Conservation (phyloP, 2,888 invertebrate genomes). For the Drosophila mercatorum region DNA sequence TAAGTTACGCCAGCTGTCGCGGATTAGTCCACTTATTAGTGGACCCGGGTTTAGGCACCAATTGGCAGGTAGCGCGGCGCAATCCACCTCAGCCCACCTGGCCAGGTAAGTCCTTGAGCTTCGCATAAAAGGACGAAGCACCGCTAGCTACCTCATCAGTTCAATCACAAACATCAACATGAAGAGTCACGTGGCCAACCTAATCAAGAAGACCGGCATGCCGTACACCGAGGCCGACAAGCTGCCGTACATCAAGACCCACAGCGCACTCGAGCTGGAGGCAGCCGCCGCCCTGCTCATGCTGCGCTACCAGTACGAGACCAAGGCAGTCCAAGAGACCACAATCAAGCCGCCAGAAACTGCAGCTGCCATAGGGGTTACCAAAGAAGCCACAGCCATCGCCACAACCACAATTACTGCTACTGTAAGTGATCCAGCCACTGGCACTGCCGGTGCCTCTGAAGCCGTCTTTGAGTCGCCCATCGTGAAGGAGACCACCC, state of each 20-base stretch:
- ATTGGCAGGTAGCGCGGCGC: constrained; percentile 56
- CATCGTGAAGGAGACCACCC: constrained; percentile 49
- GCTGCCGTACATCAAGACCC: not conserved
- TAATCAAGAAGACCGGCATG: not conserved
- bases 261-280: constrained; percentile 56
- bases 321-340: constrained; percentile 2
- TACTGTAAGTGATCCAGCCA: no score
- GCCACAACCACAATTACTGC: not conserved
- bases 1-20: constrained; percentile 40
- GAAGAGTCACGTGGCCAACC: constrained; percentile 39
- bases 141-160: constrained; percentile 39
- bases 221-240: not conserved
- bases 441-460: not conserved
- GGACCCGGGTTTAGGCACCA: constrained; percentile 14
- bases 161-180: constrained; percentile 34
- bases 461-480: not conserved
- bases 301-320: constrained; percentile 64
- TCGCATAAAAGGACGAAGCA: constrained; percentile 40
- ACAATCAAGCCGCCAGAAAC: constrained; percentile 19
- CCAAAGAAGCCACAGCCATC: no score
- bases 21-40: constrained; percentile 33
- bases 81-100: not conserved
- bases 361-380: not conserved
- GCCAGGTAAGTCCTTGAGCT: constrained; percentile 52
- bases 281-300: constrained; percentile 67